Evolutionary conservation across 2,888 invertebrate genomes (phyloP).

Genomic region (Lepidocyrtoides sp.): DNA sequence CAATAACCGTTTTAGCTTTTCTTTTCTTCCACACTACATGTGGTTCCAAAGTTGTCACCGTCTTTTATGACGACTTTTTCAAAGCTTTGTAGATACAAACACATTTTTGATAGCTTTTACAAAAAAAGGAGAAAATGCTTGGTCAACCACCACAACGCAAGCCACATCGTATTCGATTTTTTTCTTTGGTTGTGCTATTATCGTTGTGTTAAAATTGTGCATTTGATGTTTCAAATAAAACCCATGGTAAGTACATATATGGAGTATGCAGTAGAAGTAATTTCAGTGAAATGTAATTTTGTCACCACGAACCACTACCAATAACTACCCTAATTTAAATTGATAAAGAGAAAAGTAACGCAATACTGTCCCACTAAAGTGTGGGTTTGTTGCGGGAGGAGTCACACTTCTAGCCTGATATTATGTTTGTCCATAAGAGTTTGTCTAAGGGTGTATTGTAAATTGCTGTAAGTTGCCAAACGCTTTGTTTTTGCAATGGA

Average conservation of each 20-base stretch:
- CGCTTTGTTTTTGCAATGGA: no score
- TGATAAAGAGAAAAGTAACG: neutral
- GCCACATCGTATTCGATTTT: neutral
- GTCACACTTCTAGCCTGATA: no score
- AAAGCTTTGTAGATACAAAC: neutral
- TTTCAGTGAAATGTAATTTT: neutral
- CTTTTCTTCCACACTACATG: neutral
- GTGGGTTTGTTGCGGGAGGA: no score
- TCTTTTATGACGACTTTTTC: neutral
- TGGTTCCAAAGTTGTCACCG: conserved; percentile 15
- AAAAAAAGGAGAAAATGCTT: neutral
- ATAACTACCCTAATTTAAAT: conserved; percentile 31
- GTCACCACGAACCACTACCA: conserved; percentile 4
- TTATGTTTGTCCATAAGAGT: no score
- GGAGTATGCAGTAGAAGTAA: neutral
- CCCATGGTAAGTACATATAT: no score
- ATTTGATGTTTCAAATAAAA: no score
- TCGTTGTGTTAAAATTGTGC: neutral
- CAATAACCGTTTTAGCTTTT: conserved; percentile 31
- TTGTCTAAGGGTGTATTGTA: no score
- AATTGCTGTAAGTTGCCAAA: no score
- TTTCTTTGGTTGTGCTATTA: neutral
- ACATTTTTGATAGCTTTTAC: no score
- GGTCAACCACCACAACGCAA: neutral
- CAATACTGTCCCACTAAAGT: no score